These are phyloP conservation scores for Paramisgurnus dabryanus DNA, from an alignment of 2,113 vertebrate genomes.

Conservation along the genomic window DNA sequence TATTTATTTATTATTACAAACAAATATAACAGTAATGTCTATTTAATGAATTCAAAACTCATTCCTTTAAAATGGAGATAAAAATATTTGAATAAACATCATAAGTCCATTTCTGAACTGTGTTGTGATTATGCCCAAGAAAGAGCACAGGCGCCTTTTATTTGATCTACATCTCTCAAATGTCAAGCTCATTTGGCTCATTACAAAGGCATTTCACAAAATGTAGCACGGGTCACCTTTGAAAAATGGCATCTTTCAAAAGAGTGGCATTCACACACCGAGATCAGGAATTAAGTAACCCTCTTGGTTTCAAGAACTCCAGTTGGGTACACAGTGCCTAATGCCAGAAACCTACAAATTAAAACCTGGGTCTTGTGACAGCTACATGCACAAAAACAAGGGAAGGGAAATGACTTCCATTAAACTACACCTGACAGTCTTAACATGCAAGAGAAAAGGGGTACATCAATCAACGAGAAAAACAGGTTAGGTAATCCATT, in stretches of 20 bases:
- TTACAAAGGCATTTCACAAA: conserved; percentile 19
- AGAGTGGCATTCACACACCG: conserved; percentile 6
- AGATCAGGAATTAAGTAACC: conserved; percentile 8
- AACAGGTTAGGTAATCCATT: conserved; percentile 2
- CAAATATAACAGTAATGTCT: background rate
- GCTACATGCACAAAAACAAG: background rate
- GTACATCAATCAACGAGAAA: background rate
- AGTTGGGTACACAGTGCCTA: background rate
- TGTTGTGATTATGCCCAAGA: background rate
- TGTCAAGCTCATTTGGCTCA: conserved; percentile 35
- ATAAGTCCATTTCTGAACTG: background rate
- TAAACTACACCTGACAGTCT: background rate
- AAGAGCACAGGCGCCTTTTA: background rate
- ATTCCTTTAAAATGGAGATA: background rate
- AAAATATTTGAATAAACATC: background rate
- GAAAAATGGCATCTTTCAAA: conserved; percentile 39
- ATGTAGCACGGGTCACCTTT: background rate
- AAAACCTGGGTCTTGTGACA: background rate
- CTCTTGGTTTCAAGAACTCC: background rate
- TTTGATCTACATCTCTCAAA: conserved; percentile 26
- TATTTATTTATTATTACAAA: background rate
- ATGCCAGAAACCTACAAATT: conserved; percentile 21
- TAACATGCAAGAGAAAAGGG: conserved; percentile 1
- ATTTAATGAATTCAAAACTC: background rate
- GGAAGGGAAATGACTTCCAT: background rate